Conservation (phyloP, 2,888 invertebrate species). For the Liodrosophila aerea region DNA sequence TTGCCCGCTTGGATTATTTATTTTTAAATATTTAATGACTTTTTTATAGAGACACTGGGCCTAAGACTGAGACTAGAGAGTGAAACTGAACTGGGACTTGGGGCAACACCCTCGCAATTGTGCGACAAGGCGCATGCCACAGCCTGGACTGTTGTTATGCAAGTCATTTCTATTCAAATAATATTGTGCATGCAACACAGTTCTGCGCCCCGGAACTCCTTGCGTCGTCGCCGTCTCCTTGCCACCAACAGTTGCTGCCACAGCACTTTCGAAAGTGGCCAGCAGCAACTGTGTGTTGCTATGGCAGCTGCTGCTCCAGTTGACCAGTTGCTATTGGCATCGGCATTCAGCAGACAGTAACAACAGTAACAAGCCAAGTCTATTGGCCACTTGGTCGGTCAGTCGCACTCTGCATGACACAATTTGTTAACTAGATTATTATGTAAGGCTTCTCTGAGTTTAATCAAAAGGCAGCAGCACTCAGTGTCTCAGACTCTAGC, state of each 20-base stretch:
- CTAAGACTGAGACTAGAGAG: no score
- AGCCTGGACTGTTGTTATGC: slow-evolving; percentile 33
- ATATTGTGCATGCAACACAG: neutral
- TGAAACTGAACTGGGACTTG: slow-evolving; percentile 12
- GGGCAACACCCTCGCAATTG: slow-evolving; percentile 68
- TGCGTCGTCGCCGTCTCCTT: slow-evolving; percentile 1
- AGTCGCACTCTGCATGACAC: slow-evolving; percentile 66
- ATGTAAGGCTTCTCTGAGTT: slow-evolving; percentile 59
- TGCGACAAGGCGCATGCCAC: slow-evolving; percentile 35
- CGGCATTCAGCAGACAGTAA: slow-evolving; percentile 7
- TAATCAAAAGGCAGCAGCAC: slow-evolving; percentile 53
- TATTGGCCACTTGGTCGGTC: slow-evolving; percentile 36
- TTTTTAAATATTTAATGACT: slow-evolving; percentile 69
- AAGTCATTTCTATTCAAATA: slow-evolving; percentile 49
- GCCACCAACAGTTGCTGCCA: slow-evolving; percentile 11
- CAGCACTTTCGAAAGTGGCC: slow-evolving; percentile 67
- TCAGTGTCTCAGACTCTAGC: neutral
- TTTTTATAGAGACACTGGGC: slow-evolving; percentile 44
- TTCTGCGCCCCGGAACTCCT: no score
- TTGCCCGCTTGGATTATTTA: slow-evolving; percentile 66
- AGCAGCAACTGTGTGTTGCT: no score
- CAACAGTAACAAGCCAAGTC: slow-evolving; percentile 10
- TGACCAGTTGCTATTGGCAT: slow-evolving; percentile 14
- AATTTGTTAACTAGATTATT: slow-evolving; percentile 75
- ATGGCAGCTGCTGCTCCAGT: slow-evolving; percentile 33